Evolutionary conservation across 2,797 vertebrate species (phyloP).

Genomic region (Alca torda): DNA sequence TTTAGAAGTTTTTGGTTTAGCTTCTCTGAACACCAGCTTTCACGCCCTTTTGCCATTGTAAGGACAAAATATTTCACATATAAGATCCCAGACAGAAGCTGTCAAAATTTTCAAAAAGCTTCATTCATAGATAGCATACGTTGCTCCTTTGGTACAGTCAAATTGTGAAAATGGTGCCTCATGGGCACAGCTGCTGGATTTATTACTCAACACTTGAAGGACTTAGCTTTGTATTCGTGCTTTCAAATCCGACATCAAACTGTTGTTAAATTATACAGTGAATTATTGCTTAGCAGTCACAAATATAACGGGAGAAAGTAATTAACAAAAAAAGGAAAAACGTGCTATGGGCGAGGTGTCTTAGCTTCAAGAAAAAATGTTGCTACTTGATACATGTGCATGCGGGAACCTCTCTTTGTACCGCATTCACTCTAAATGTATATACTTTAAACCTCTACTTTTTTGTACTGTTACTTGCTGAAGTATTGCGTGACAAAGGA

Average conservation of each 20-base stretch:
- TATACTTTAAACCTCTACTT: not conserved
- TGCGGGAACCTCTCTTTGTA: not conserved
- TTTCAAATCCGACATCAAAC: not conserved
- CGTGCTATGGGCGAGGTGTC: not conserved
- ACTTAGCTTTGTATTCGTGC: not conserved
- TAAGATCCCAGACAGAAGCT: not conserved
- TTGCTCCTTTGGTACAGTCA: not conserved
- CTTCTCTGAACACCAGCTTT: not conserved
- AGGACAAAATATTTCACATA: not conserved
- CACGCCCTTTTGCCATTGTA: not conserved
- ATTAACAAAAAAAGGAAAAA: not conserved
- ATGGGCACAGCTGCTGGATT: not conserved
- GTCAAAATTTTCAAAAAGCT: not conserved
- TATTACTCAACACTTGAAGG: not conserved
- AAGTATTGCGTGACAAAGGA: not conserved
- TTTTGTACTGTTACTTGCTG: not conserved
- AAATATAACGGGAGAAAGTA: conserved; percentile 4
- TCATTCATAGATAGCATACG: not conserved
- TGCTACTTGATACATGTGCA: not conserved
- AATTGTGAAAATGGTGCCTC: not conserved
- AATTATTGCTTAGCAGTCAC: not conserved
- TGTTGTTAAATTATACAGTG: conserved; percentile 15
- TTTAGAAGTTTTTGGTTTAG: not conserved
- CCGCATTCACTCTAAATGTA: not conserved
- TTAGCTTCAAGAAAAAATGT: not conserved